Percentiles rank a stretch among this genome's conserved stretches.
phyloP scores from a whole-genome alignment of 2,888 invertebrate species.

The Blomia tropicalis region DNA sequence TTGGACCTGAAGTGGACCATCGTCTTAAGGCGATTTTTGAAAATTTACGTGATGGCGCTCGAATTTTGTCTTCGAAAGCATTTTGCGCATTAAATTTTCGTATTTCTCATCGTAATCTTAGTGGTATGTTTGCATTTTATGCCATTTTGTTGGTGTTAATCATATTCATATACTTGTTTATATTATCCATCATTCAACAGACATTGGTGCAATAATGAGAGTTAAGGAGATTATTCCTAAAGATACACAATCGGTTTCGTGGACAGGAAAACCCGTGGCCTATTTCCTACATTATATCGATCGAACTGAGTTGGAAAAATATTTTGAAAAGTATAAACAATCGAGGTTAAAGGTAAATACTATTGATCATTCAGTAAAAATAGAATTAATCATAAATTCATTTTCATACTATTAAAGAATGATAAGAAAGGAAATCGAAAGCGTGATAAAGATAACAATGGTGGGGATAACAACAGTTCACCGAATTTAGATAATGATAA shows the following conservation, averaged over 20 bases:
- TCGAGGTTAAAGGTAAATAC: neutral
- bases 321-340: conserved; percentile 50
- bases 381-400: no score
- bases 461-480: no score
- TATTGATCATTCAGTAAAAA: neutral
- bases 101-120: conserved; percentile 90
- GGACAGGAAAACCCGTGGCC: conserved; percentile 96
- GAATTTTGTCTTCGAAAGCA: conserved; percentile 94
- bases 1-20: conserved; percentile 92
- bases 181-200: no score
- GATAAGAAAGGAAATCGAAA: no score
- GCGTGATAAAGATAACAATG: no score
- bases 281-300: conserved; percentile 97
- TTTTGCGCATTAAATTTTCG: conserved; percentile 97
- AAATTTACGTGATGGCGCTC: conserved; percentile 81
- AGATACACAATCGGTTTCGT: conserved; percentile 83
- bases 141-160: no score
- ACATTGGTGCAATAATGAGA: conserved; percentile 97
- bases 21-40: conserved; percentile 85
- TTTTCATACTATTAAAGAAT: no score
- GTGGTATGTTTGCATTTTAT: conserved; percentile 52
- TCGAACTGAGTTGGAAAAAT: conserved; percentile 78
- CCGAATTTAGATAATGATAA: no score
- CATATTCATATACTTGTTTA: no score
- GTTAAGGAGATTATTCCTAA: conserved; percentile 82